Evolutionary conservation across 2,113 vertebrate species (phyloP), one percentile per base, ranked within the genome.

Genomic region (Echinops telfairi): DNA sequence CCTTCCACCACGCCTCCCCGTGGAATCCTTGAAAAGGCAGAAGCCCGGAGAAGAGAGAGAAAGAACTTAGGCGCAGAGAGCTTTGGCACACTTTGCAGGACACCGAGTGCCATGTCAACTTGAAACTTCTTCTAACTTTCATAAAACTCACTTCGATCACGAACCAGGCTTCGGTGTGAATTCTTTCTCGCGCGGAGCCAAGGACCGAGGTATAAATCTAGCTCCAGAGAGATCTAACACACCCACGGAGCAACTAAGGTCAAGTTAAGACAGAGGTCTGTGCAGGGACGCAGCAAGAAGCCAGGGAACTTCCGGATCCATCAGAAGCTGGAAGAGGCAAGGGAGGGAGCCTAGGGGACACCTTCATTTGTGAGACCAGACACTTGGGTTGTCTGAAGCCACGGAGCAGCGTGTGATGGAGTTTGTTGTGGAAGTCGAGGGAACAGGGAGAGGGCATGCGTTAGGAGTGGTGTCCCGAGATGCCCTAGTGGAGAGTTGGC

Each of bases 351-450:
- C 23, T 12, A 62, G 27, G 3, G 0, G 0, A 83, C 8, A 2
- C 25, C 71, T 88, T 60, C 17, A 70, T 73, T 83, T 88, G 14
- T 29, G 82, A 80, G 68, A 43, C 22, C 70, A 78, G 62, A 57
- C 4, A 36, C 47, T 71, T 85, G 47, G 47, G 47, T 40, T 87
- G 57, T 73, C 68, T 89, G 81, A 92, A 81, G 81, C 36, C 75
- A 89, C 27, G 1, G 40, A n/a, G 15, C 87, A 58, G 15, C 87
- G 47, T 76, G 47, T 86, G 70, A 27, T 62, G 38, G n/a, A n/a
- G 79, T 60, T 95, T 92, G 73, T 83, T 84, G 29, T 0, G 1
- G 76, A 77, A 36, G 23, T 29, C 9, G 64, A 68, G 60, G 70
- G 89, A 78, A 73, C 0, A 2, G 57, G 58, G 9, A 2, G 2